Conservation (phyloP, 2,797 vertebrate genomes). For the Bradypus variegatus region DNA sequence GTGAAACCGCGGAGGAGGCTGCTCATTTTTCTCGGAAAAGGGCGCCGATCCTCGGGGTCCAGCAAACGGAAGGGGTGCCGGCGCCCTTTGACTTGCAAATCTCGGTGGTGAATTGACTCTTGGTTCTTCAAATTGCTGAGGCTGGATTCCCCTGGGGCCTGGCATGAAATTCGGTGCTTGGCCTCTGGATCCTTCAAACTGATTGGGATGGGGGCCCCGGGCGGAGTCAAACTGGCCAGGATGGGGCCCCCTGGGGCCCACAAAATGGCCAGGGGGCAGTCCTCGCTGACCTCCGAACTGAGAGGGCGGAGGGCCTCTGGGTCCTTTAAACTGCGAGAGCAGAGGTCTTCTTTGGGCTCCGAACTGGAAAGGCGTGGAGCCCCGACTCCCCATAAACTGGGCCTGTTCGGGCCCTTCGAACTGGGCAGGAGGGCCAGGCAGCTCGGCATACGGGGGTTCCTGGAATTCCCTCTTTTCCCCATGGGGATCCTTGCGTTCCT, state of each 20-base stretch:
- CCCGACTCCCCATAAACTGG: constrained; percentile 79
- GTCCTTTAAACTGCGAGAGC: constrained; percentile 73
- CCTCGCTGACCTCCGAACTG: constrained; percentile 78
- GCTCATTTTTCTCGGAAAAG: constrained; percentile 73
- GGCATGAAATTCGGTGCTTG: constrained; percentile 49
- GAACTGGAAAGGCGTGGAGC: constrained; percentile 79
- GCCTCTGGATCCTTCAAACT: constrained; percentile 63
- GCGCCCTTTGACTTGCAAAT: constrained; percentile 71
- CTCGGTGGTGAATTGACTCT: constrained; percentile 67
- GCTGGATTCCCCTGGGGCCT: constrained; percentile 53
- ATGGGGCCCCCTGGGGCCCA: constrained; percentile 75
- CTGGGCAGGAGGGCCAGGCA: constrained; percentile 72
- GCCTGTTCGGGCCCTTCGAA: constrained; percentile 77
- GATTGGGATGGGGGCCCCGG: constrained; percentile 70
- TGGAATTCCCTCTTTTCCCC: constrained; percentile 79
- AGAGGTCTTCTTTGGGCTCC: constrained; percentile 82
- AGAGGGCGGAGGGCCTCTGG: constrained; percentile 68
- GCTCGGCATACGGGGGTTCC: constrained; percentile 76
- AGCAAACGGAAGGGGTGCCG: constrained; percentile 76
- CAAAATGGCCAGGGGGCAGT: constrained; percentile 78
- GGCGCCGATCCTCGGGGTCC: constrained; percentile 75
- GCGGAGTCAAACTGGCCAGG: constrained; percentile 70
- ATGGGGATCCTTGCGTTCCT: constrained; percentile 80
- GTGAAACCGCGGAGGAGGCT: constrained; percentile 70
- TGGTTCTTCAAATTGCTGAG: constrained; percentile 66